Base-by-base conservation (phyloP, 2,797 vertebrate species). In the Xenops minutus region DNA sequence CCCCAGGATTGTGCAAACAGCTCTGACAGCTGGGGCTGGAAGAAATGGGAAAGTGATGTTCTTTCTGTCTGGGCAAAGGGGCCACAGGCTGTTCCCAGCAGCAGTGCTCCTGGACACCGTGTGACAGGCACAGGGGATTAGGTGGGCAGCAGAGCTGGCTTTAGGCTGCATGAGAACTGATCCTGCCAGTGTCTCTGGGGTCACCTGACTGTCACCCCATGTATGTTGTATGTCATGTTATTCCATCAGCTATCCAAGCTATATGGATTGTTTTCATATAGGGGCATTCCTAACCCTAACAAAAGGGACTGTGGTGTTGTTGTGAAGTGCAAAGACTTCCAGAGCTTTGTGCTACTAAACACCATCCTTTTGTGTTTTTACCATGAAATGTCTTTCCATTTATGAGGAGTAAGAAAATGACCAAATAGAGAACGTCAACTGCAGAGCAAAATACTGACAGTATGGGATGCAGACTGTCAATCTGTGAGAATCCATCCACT, bases 21-120 rank as follows among this genome's bases (percentile, higher is more conserved):
- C 80, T 80, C 54, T 73, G 61, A 66, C 79, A 46, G 18, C 41
- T 37, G 9, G 21, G 41, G 48, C 61, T 88, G 64, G n/a, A 51
- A 55, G 76, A 39, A 46, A 29, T 0, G 9, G 18, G 59, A 39
- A n/a, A 18, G 34, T 0, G 1, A 13, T 9, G 41, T 1, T 8
- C 10, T 18, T 56, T 39, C 19, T 39, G 22, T 29, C 24, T 20
- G 27, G 32, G 59, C 23, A 8, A 37, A 64, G 55, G 6, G 16
- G 3, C 5, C 43, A 58, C 56, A 43, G 34, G 22, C 29, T 63
- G 10, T 39, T 68, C 43, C 3, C 3, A 15, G 20, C 71, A 52
- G 49, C 4, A 7, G 17, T 67, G 54, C 46, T 81, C 71, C 37
- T 52, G 49, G 22, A 23, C 46, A 30, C n/a, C 29, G 37, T 44